phyloP scores from a whole-genome alignment of 2,888 invertebrate species.

The Eupithecia exiguata region DNA sequence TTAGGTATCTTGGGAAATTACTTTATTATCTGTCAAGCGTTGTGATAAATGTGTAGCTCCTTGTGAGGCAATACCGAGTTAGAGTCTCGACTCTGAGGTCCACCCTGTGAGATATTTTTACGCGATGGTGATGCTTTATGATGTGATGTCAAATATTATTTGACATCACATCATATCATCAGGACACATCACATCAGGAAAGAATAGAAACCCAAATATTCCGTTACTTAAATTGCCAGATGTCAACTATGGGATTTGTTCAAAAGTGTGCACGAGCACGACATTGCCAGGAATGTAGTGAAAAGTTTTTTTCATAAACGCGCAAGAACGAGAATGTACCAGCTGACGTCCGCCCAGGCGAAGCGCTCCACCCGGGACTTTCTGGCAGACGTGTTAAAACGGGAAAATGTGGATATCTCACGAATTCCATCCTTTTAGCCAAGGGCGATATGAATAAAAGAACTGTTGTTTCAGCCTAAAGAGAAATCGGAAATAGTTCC shows the following conservation, averaged over 20 bases:
- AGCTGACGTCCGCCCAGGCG: slow-evolving; percentile 79
- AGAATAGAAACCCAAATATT: not conserved
- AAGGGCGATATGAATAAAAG: slow-evolving; percentile 65
- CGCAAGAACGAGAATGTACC: slow-evolving; percentile 69
- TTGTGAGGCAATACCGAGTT: not conserved
- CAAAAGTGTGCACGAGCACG: slow-evolving; percentile 63
- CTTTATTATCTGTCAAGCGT: slow-evolving; percentile 22
- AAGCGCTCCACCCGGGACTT: slow-evolving; percentile 67
- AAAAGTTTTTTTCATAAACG: slow-evolving; percentile 82
- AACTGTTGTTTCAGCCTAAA: slow-evolving; percentile 50
- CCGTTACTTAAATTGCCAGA: slow-evolving; percentile 7
- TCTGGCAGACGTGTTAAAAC: slow-evolving; percentile 79
- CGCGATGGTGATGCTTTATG: not conserved
- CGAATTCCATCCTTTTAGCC: slow-evolving; percentile 70
- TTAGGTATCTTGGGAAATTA: slow-evolving; percentile 6
- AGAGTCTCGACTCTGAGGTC: not conserved
- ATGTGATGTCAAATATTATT: slow-evolving; percentile 1
- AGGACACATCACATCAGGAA: not conserved
- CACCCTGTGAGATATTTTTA: not conserved
- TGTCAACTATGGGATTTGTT: slow-evolving; percentile 35
- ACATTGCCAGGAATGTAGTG: slow-evolving; percentile 74
- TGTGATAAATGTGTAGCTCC: slow-evolving; percentile 19
- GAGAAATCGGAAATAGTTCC: slow-evolving; percentile 41
- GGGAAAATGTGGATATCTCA: slow-evolving; percentile 72
- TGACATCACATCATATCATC: no score